A percentile compares a stretch with the other conserved stretches of the same genome.
These are phyloP conservation scores for Oreonectes daqikongensis DNA, from an alignment of 2,797 vertebrate species.

Conservation along the genomic window DNA sequence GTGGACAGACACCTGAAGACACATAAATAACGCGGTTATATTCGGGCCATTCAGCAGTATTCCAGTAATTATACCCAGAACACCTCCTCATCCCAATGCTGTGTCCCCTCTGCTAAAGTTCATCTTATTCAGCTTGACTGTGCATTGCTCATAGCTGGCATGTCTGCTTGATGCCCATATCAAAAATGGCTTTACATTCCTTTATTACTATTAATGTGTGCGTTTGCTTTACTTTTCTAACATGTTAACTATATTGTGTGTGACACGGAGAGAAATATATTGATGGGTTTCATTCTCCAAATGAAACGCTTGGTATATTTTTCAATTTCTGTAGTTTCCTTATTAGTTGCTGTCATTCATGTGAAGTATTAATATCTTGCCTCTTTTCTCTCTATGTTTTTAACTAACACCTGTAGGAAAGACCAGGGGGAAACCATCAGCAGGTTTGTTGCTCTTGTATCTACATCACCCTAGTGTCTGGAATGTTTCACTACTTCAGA, in stretches of 20 bases:
- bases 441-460: slow-evolving; percentile 70
- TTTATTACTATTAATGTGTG: slow-evolving; percentile 60
- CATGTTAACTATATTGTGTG: slow-evolving; percentile 54
- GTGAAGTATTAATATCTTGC: slow-evolving; percentile 73
- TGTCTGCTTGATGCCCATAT: slow-evolving; percentile 61
- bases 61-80: slow-evolving; percentile 35
- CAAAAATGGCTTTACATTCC: slow-evolving; percentile 40
- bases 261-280: slow-evolving; percentile 66
- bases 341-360: slow-evolving; percentile 67
- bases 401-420: slow-evolving; percentile 86
- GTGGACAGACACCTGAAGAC: slow-evolving; percentile 29
- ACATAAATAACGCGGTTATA: slow-evolving; percentile 28
- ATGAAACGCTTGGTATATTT: slow-evolving; percentile 57
- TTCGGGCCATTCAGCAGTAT: slow-evolving; percentile 34
- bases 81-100: slow-evolving; percentile 44
- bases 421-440: slow-evolving; percentile 83
- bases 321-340: slow-evolving; percentile 56
- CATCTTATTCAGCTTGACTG: slow-evolving; percentile 71
- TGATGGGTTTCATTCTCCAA: slow-evolving; percentile 47
- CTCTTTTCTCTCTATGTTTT: slow-evolving; percentile 78
- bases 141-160: slow-evolving; percentile 77
- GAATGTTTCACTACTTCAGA: slow-evolving; percentile 38
- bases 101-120: slow-evolving; percentile 66
- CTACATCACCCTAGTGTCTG: slow-evolving; percentile 40
- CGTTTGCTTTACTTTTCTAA: slow-evolving; percentile 44